phyloP scores from a whole-genome alignment of 2,113 vertebrate species.

The Alethe diademata region DNA sequence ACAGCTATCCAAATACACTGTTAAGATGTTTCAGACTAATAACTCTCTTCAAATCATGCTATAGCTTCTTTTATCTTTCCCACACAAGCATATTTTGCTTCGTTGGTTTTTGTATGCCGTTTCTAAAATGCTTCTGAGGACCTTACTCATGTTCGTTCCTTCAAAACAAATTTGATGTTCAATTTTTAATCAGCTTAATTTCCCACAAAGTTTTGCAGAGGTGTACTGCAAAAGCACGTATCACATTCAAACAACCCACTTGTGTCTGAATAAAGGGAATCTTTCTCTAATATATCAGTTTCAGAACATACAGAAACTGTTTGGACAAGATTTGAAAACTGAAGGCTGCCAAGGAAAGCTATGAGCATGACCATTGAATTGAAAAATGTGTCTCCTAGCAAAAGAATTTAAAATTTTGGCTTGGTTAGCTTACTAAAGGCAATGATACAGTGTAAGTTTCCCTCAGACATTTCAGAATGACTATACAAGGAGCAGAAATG shows the following conservation, averaged over 20 bases:
- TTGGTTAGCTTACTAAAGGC: neutral
- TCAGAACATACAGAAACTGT: neutral
- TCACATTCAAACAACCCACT: neutral
- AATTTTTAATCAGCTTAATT: neutral
- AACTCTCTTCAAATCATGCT: neutral
- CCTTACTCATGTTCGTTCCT: neutral
- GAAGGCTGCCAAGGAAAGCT: neutral
- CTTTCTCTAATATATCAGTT: neutral
- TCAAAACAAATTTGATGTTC: neutral
- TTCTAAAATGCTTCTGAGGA: slow-evolving; percentile 7
- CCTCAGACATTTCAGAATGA: neutral
- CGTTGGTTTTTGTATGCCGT: neutral
- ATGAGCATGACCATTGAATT: neutral
- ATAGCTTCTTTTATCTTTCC: neutral
- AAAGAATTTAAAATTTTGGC: neutral
- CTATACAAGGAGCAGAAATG: neutral
- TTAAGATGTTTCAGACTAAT: neutral
- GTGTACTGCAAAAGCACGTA: neutral
- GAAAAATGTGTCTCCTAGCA: neutral
- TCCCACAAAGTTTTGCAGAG: neutral
- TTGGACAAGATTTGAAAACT: neutral
- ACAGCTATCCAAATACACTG: neutral
- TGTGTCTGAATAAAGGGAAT: neutral
- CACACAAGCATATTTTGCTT: neutral
- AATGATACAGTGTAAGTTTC: neutral